Evolutionary conservation across 2,113 vertebrate species (phyloP).

Genomic region (Pogona vitticeps): DNA sequence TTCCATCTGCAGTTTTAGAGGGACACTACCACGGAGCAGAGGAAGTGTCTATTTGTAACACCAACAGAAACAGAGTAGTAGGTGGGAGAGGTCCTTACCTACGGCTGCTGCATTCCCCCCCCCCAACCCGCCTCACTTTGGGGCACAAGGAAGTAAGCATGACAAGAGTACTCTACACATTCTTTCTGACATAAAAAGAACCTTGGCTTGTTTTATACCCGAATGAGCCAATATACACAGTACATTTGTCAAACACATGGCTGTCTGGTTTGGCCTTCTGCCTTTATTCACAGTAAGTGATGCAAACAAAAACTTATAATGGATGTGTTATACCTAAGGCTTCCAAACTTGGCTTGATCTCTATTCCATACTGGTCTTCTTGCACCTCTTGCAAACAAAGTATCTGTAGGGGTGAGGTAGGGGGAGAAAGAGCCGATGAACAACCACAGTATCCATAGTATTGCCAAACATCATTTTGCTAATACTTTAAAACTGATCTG

Average conservation of each 20-base stretch:
- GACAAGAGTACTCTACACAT: background rate
- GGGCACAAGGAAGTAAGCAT: background rate
- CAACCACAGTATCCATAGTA: background rate
- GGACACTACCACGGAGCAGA: no score
- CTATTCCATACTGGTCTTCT: conserved; percentile 88
- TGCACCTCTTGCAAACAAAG: conserved; percentile 98
- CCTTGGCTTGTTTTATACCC: background rate
- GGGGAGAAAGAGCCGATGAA: background rate
- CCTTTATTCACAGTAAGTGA: background rate
- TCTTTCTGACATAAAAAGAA: background rate
- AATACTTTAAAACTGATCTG: background rate
- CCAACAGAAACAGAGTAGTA: no score
- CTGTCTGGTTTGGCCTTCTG: background rate
- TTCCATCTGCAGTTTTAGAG: no score
- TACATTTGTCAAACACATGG: background rate
- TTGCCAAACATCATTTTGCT: background rate
- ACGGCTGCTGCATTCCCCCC: background rate
- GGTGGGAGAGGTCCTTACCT: no score
- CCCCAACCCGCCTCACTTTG: background rate
- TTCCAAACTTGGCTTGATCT: conserved; percentile 91
- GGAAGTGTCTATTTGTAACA: no score
- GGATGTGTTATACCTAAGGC: conserved; percentile 77
- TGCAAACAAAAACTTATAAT: background rate
- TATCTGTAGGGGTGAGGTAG: conserved; percentile 75
- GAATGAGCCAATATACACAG: background rate